Percentiles rank a stretch among this genome's conserved stretches.
Evolutionary conservation across 1,140 invertebrate species (phyloP).

Genomic region (Eubasilissa regina): DNA sequence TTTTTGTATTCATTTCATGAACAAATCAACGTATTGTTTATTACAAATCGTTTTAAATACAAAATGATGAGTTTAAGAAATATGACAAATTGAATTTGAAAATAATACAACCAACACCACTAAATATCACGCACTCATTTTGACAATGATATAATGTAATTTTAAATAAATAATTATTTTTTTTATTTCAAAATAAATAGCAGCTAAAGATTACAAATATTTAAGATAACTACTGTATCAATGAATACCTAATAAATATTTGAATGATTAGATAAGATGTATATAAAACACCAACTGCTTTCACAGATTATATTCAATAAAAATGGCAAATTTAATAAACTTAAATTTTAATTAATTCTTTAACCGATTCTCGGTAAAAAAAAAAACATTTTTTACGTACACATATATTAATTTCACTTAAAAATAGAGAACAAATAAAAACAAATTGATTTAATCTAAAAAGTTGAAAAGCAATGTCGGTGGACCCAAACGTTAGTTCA

Average conservation of each 20-base stretch:
- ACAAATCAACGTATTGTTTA: no score
- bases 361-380: constrained; percentile 19
- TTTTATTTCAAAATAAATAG: no score
- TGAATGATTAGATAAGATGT: constrained; percentile 35
- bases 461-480: constrained; percentile 9
- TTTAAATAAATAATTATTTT: no score
- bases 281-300: background rate
- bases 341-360: constrained; percentile 14
- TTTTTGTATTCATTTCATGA: no score
- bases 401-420: constrained; percentile 40
- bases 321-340: constrained; percentile 40
- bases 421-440: constrained; percentile 30
- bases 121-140: no score
- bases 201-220: background rate
- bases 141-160: no score
- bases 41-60: no score
- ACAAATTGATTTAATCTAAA: constrained; percentile 1
- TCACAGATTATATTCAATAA: constrained; percentile 23
- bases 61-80: no score
- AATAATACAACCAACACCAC: no score
- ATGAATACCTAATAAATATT: background rate
- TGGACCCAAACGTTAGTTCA: background rate
- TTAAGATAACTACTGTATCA: background rate
- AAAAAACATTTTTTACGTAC: constrained; percentile 1
- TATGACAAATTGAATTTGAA: no score